Conservation (phyloP, 2,888 invertebrate genomes). For the Xanthorhoe spadicearia region DNA sequence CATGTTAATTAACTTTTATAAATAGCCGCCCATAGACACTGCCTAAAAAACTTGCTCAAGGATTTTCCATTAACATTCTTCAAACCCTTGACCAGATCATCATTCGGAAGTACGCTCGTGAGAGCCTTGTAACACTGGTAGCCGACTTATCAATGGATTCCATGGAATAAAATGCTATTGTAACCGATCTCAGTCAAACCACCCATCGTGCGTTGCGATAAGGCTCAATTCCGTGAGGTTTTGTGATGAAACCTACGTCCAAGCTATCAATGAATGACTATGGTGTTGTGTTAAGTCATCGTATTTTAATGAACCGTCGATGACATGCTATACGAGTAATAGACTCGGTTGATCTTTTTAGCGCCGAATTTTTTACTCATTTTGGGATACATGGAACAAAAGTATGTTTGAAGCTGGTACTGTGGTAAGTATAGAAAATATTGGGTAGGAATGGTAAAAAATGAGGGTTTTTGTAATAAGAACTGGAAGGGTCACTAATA, state of each 20-base stretch:
- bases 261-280: constrained; percentile 84
- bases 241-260: constrained; percentile 77
- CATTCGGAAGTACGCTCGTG: constrained; percentile 63
- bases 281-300: constrained; percentile 83
- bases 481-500: not conserved
- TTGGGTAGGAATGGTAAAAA: not conserved
- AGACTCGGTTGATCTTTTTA: constrained; percentile 83
- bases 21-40: constrained; percentile 26
- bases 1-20: constrained; percentile 34
- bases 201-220: constrained; percentile 55
- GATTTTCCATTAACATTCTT: constrained; percentile 47
- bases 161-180: constrained; percentile 82
- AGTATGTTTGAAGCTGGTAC: constrained; percentile 61
- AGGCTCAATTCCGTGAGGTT: constrained; percentile 59
- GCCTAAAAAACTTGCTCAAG: constrained; percentile 32
- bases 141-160: constrained; percentile 84
- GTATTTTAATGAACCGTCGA: constrained; percentile 84
- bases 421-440: constrained; percentile 46
- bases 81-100: constrained; percentile 36
- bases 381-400: constrained; percentile 68
- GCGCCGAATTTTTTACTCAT: constrained; percentile 76
- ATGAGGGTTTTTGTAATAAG: not conserved
- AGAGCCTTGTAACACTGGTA: constrained; percentile 82
- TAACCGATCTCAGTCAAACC: constrained; percentile 72
- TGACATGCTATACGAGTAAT: constrained; percentile 84